phyloP scores from a whole-genome alignment of 2,888 invertebrate genomes.

The Lycocerus yunnanus region DNA sequence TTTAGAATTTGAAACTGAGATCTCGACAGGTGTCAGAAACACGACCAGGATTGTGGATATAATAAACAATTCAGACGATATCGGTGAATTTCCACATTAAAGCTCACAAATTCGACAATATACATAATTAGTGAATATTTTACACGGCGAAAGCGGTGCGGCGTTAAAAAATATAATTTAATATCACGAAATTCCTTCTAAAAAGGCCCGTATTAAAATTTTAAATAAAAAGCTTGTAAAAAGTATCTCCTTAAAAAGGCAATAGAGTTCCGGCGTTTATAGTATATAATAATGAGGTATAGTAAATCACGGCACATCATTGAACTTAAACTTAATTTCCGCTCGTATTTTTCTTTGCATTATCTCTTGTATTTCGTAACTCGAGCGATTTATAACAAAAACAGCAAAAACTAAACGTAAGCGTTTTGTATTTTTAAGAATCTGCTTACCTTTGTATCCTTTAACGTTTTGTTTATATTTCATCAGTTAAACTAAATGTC shows the following conservation, averaged over 20 bases:
- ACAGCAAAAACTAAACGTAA: slow-evolving; percentile 14
- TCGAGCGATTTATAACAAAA: slow-evolving; percentile 14
- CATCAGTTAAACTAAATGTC: slow-evolving; percentile 17
- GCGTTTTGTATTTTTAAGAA: slow-evolving; percentile 11
- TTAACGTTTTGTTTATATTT: slow-evolving; percentile 26
- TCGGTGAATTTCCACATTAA: neutral
- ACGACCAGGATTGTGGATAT: neutral
- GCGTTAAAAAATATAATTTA: neutral
- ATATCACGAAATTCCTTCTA: neutral
- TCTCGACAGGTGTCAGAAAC: neutral
- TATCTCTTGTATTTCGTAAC: slow-evolving; percentile 13
- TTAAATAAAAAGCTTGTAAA: neutral
- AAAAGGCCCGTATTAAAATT: neutral
- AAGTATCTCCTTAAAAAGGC: neutral
- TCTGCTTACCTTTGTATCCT: slow-evolving; percentile 20
- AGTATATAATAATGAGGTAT: slow-evolving; percentile 1
- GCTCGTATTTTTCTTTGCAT: slow-evolving; percentile 9
- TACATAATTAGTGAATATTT: neutral
- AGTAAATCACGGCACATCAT: neutral
- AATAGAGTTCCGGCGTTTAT: neutral
- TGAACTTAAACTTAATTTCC: slow-evolving; percentile 15
- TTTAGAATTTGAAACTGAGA: neutral
- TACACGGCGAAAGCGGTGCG: neutral
- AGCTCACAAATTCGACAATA: neutral
- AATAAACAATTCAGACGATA: neutral